A percentile compares a stretch with the other conserved stretches of the same genome.
Evolutionary conservation across 2,113 vertebrate genomes (phyloP).

Genomic region (Dicrurus megarhynchus): DNA sequence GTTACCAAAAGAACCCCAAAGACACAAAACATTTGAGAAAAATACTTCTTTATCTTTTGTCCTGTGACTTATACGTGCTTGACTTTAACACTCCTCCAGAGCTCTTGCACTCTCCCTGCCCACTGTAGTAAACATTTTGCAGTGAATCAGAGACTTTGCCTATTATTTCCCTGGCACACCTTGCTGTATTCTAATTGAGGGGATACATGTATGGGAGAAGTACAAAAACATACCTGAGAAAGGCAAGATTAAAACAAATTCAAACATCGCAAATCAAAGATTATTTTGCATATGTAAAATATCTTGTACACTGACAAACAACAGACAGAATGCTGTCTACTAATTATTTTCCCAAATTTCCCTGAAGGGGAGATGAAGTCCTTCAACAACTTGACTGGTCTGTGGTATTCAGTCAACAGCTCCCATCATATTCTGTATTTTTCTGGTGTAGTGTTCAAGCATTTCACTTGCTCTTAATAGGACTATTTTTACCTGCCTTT

Average conservation of each 20-base stretch:
- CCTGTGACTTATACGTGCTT: fast-evolving
- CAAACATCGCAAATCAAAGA: background rate
- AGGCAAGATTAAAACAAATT: background rate
- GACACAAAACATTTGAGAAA: background rate
- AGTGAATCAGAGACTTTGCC: background rate
- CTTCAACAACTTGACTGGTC: background rate
- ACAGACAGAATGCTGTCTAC: background rate
- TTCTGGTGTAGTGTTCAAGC: background rate
- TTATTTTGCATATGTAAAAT: background rate
- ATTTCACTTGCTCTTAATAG: background rate
- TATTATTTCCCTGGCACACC: background rate
- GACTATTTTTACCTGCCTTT: background rate
- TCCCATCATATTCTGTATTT: background rate
- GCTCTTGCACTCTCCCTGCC: background rate
- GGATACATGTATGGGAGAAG: background rate
- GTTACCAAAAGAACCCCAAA: background rate
- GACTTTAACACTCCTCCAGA: background rate
- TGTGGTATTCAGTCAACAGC: background rate
- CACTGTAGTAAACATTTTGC: background rate
- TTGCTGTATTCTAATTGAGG: background rate
- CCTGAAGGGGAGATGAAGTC: background rate
- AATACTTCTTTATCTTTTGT: background rate
- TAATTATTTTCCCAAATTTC: background rate
- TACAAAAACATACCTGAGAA: background rate
- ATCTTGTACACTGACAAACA: background rate